Evolutionary conservation across 2,888 invertebrate genomes (phyloP).

Genomic region (Leptura quadrifasciata): DNA sequence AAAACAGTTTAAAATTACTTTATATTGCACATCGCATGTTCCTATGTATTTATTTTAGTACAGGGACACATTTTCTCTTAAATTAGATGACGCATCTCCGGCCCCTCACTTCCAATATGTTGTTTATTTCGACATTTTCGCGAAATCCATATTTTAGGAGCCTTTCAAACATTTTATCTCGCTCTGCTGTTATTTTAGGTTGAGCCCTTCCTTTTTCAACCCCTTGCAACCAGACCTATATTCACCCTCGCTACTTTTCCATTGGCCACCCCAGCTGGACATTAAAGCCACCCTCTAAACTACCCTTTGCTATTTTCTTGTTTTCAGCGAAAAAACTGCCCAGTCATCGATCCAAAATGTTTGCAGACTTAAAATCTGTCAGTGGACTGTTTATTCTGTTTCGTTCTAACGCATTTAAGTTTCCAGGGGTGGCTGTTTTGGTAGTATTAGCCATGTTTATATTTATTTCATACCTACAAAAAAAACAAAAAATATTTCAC

Average conservation of each 20-base stretch:
- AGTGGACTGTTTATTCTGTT: slow-evolving; percentile 19
- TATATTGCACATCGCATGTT: neutral
- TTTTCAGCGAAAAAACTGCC: slow-evolving; percentile 60
- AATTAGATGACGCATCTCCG: slow-evolving; percentile 48
- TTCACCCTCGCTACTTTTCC: slow-evolving; percentile 64
- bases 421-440: slow-evolving; percentile 21
- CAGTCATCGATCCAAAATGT: slow-evolving; percentile 55
- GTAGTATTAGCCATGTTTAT: neutral
- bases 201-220: slow-evolving; percentile 57
- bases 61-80: neutral
- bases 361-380: slow-evolving; percentile 43
- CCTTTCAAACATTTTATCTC: slow-evolving; percentile 43
- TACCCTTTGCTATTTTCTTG: slow-evolving; percentile 66
- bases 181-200: slow-evolving; percentile 53
- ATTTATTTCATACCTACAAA: slow-evolving; percentile 2
- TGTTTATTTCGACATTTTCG: slow-evolving; percentile 57
- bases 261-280: slow-evolving; percentile 67
- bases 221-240: slow-evolving; percentile 62
- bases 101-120: slow-evolving; percentile 56
- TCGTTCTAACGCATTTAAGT: slow-evolving; percentile 3
- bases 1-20: neutral
- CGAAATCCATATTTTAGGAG: slow-evolving; percentile 59
- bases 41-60: neutral
- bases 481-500: slow-evolving; percentile 4
- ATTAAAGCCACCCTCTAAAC: slow-evolving; percentile 67